Conservation (phyloP, 1,140 invertebrate species). For the Ceratitis capitata region DNA sequence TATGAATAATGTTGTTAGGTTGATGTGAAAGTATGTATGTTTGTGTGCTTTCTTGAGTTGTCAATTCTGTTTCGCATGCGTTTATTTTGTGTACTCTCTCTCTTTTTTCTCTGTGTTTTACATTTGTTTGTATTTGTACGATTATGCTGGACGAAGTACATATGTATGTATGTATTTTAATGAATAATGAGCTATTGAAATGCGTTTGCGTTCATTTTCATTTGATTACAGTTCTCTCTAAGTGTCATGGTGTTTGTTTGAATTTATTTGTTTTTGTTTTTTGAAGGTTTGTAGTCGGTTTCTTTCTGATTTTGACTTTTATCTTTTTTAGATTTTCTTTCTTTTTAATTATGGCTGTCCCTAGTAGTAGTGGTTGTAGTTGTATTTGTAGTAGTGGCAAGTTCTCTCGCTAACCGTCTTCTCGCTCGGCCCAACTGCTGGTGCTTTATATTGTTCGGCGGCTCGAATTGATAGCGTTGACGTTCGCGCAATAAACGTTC, state of each 20-base stretch:
- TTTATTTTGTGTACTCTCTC: background rate
- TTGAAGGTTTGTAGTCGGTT: slow-evolving; percentile 16
- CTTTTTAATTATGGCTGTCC: slow-evolving; percentile 16
- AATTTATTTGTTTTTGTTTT: background rate
- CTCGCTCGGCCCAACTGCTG: slow-evolving; percentile 37
- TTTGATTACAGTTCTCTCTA: slow-evolving; percentile 28
- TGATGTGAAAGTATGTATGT: background rate
- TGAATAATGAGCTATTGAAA: slow-evolving; percentile 3
- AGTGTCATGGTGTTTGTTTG: slow-evolving; percentile 33
- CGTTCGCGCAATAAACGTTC: slow-evolving; percentile 54
- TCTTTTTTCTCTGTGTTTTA: background rate
- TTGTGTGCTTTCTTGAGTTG: background rate
- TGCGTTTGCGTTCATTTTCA: slow-evolving; percentile 20
- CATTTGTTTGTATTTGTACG: background rate
- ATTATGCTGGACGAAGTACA: background rate
- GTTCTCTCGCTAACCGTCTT: slow-evolving; percentile 46
- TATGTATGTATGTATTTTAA: slow-evolving; percentile 18
- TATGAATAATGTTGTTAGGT: background rate
- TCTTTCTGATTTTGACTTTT: background rate
- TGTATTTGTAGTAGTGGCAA: slow-evolving; percentile 4
- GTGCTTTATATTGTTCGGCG: slow-evolving; percentile 23
- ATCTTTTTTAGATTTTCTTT: slow-evolving; percentile 7
- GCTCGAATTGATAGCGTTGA: slow-evolving; percentile 45
- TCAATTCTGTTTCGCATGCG: background rate
- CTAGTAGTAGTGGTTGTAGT: slow-evolving; percentile 1